Evolutionary conservation across 2,888 invertebrate genomes (phyloP), one percentile per base, ranked within the genome.

Genomic region (Heliconius charithonia): DNA sequence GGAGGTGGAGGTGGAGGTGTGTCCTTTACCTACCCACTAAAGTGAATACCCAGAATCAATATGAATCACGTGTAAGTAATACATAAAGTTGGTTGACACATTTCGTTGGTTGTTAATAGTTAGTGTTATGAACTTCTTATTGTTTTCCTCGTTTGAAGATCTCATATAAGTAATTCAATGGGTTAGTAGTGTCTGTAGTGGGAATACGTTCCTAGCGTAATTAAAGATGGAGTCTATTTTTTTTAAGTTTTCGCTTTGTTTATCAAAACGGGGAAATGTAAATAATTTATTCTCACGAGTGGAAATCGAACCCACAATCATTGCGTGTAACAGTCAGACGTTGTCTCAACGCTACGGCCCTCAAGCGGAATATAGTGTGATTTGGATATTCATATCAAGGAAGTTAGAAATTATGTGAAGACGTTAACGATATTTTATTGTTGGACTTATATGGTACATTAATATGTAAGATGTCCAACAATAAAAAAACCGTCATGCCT

Each of bases 1-100:
- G 41, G 67, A 69, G 67, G 67, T 69, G 41, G 67, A 69, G 67
- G 67, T 69, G 67, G 37, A 37, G 37, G 37, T 37, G 67, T 69
- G 67, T 69, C 67, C 16, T 22, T 22, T n/a, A 12, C 12, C 41
- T 25, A 25, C 13, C 67, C 67, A 69, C 41, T n/a, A 22, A 13
- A 66, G 10, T 66, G 10, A 41, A 69, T 41, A 69, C 67, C 25
- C 67, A 41, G 1, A 41, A 41, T 6, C 2, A 9, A 9, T 41
- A 41, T 69, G 41, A 69, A 69, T 69, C 67, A 69, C 7, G 16
- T 25, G 19, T 41, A 25, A 41, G 13, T 16, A 41, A 41, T 41
- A 69, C 41, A 41, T 16, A 69, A 41, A 69, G 10, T 41, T 41
- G 16, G 25, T 69, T 41, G 67, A 69, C 6, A 41, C 25, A 69